Percentiles rank a stretch among this genome's conserved stretches.
These are phyloP conservation scores for Asarcornis scutulata DNA, from an alignment of 2,113 vertebrate species.

Conservation along the genomic window DNA sequence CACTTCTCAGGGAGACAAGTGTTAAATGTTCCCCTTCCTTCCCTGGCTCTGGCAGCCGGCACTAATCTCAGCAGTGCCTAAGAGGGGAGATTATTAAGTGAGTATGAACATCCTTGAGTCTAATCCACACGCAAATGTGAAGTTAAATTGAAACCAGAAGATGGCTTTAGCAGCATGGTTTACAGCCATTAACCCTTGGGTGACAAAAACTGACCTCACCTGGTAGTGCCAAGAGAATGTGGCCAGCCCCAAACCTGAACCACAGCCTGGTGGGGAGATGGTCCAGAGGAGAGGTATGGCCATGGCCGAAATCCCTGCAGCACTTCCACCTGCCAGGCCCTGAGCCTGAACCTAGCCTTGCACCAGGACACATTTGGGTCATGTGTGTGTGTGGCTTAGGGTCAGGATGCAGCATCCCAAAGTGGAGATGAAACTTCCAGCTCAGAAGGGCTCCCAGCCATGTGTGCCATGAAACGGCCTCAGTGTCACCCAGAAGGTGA, in stretches of 20 bases:
- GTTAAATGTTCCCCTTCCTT: not conserved
- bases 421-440: not conserved
- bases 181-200: slow-evolving; percentile 20
- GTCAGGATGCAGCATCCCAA: not conserved
- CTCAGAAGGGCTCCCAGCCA: not conserved
- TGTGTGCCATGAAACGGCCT: not conserved
- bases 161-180: not conserved
- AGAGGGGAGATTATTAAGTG: slow-evolving; percentile 41
- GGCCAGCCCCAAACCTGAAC: not conserved
- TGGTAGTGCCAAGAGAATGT: not conserved
- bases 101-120: slow-evolving; percentile 37
- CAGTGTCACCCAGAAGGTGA: not conserved
- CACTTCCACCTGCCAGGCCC: not conserved
- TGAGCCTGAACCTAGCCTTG: accelerated
- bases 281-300: not conserved
- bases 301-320: not conserved
- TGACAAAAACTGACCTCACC: not conserved
- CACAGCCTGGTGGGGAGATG: not conserved
- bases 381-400: not conserved
- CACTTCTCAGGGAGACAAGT: not conserved
- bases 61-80: not conserved
- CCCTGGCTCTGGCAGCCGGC: not conserved
- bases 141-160: slow-evolving; percentile 63
- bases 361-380: not conserved
- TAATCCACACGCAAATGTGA: slow-evolving; percentile 47